Conservation (phyloP, 1,140 invertebrate species). For the Magallana ariakensis region DNA sequence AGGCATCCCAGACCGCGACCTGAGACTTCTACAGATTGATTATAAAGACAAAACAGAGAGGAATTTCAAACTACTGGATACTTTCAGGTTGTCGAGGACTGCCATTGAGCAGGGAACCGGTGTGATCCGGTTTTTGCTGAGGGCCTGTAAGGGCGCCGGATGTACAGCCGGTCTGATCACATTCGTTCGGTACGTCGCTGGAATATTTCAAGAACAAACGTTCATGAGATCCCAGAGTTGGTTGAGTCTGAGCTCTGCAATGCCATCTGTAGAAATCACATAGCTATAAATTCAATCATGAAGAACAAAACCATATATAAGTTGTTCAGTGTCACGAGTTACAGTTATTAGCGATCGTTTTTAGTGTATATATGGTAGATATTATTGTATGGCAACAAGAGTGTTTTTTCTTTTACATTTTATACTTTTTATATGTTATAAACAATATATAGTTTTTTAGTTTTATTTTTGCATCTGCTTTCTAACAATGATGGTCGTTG, state of each 20-base stretch:
- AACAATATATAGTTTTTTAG: no score
- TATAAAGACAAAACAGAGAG: conserved; percentile 3
- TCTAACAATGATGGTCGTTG: no score
- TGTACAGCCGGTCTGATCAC: not conserved
- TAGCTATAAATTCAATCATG: not conserved
- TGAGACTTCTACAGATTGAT: not conserved
- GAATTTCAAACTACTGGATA: not conserved
- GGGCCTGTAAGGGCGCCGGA: conserved; percentile 4
- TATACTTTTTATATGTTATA: no score
- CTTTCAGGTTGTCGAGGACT: not conserved
- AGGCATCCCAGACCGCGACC: not conserved
- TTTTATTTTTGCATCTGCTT: no score
- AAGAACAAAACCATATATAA: no score
- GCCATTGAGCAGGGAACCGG: conserved; percentile 13
- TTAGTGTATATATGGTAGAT: no score
- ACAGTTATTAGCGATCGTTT: no score
- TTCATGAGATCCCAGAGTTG: conserved; percentile 17
- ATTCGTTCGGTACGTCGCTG: not conserved
- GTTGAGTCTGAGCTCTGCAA: not conserved
- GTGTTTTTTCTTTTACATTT: no score
- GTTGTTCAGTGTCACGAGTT: no score
- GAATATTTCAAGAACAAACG: conserved; percentile 7
- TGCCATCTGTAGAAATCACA: conserved; percentile 24
- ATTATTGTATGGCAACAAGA: no score
- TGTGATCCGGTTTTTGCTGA: conserved; percentile 19